These are phyloP conservation scores for Leptopterna dolabrata DNA, from an alignment of 2,888 invertebrate species.

Conservation along the genomic window DNA sequence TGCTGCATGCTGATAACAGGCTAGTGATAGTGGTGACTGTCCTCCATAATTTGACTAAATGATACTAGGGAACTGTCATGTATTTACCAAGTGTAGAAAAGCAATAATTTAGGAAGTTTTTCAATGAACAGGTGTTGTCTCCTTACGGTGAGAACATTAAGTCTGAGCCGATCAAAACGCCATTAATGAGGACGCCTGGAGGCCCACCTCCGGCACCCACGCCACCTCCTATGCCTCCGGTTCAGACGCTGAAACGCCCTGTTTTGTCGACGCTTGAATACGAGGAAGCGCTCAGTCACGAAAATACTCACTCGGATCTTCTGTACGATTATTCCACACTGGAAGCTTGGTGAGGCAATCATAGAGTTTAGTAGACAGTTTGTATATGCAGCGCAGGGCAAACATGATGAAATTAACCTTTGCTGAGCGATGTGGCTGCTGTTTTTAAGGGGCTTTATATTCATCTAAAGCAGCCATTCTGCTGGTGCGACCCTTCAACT, in stretches of 20 bases:
- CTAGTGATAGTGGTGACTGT: too few species aligned
- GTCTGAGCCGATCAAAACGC: constrained; percentile 63
- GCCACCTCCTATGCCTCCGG: constrained; percentile 70
- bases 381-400: too few species aligned
- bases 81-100: too few species aligned
- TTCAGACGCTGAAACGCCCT: constrained; percentile 78
- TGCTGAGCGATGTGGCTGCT: too few species aligned
- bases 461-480: too few species aligned
- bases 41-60: too few species aligned
- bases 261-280: constrained; percentile 81
- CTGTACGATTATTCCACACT: constrained; percentile 90
- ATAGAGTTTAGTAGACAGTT: too few species aligned
- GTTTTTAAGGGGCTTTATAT: too few species aligned
- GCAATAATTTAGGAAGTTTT: neutral
- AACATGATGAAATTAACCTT: too few species aligned
- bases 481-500: too few species aligned
- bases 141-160: constrained; percentile 66
- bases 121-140: constrained; percentile 63
- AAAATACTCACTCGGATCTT: constrained; percentile 78
- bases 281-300: constrained; percentile 82
- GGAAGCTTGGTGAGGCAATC: constrained; percentile 79
- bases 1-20: too few species aligned
- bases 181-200: constrained; percentile 59
- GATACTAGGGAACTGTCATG: too few species aligned
- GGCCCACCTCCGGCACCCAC: constrained; percentile 65